These are phyloP conservation scores for Carcinoscorpius rotundicauda DNA, from an alignment of 1,140 invertebrate genomes.

Conservation along the genomic window DNA sequence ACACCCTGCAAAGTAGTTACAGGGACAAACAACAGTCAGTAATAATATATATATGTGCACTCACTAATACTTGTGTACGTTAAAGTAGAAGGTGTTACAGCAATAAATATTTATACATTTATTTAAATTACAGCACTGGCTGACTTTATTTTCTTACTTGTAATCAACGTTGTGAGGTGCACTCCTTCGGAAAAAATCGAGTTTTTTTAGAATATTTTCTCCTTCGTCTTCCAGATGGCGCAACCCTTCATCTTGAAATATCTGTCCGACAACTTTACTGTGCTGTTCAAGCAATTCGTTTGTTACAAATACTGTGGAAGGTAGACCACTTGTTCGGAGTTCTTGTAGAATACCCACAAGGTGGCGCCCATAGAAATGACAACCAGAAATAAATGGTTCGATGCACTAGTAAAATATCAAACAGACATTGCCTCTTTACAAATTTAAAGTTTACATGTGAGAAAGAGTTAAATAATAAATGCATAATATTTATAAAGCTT, in stretches of 20 bases:
- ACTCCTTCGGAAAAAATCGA: constrained; percentile 24
- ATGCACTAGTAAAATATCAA: constrained; percentile 26
- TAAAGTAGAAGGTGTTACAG: too few species aligned
- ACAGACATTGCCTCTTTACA: neutral
- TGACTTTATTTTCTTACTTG: constrained; percentile 21
- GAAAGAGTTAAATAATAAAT: constrained; percentile 2
- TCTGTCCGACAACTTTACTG: constrained; percentile 24
- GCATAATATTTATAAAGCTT: constrained; percentile 7
- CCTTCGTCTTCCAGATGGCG: constrained; percentile 29
- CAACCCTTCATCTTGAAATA: constrained; percentile 28
- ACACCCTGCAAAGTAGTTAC: too few species aligned
- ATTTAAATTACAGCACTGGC: too few species aligned
- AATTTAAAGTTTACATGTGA: too few species aligned
- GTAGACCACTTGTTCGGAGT: constrained; percentile 24
- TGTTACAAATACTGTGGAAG: constrained; percentile 20
- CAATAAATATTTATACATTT: too few species aligned
- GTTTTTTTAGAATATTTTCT: constrained; percentile 26
- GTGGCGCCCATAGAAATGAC: constrained; percentile 26
- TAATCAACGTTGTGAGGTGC: constrained; percentile 29
- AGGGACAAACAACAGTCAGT: too few species aligned
- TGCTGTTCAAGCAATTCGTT: constrained; percentile 29
- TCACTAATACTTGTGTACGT: too few species aligned
- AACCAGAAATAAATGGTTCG: constrained; percentile 30
- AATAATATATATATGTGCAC: too few species aligned
- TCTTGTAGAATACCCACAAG: constrained; percentile 29